Conservation (phyloP, 2,113 vertebrate genomes). For the Labrus mixtus region DNA sequence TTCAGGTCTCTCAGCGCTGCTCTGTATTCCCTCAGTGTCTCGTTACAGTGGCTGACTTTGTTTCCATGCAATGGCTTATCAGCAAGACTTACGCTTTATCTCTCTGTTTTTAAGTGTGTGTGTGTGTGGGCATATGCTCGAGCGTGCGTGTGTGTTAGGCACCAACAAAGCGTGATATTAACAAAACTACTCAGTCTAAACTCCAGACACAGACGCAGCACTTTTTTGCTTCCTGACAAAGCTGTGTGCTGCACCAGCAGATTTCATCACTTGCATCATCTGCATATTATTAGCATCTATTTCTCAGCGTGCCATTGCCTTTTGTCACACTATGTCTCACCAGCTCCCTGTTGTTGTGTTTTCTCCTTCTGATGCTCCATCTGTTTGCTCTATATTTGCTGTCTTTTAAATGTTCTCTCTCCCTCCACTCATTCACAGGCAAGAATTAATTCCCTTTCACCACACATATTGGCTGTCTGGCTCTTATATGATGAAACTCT, state of each 20-base stretch:
- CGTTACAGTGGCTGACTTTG: constrained; percentile 73
- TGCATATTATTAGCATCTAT: constrained; percentile 61
- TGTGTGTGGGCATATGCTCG: constrained; percentile 28
- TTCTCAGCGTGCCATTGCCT: constrained; percentile 33
- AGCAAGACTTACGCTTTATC: constrained; percentile 58
- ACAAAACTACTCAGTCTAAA: constrained; percentile 54
- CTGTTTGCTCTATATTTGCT: constrained; percentile 22
- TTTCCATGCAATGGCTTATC: constrained; percentile 69
- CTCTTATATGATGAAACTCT: constrained; percentile 58
- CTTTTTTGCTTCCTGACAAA: constrained; percentile 44
- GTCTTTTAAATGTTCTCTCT: constrained; percentile 15
- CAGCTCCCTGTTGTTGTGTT: constrained; percentile 26
- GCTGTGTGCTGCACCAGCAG: constrained; percentile 39
- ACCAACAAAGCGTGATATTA: constrained; percentile 65
- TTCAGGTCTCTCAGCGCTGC: constrained; percentile 27
- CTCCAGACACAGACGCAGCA: constrained; percentile 51
- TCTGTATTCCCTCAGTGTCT: constrained; percentile 70
- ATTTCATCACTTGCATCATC: constrained; percentile 69
- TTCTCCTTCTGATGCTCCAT: constrained; percentile 28
- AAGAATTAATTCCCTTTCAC: constrained; percentile 28
- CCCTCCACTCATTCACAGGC: constrained; percentile 7
- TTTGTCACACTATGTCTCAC: constrained; percentile 39
- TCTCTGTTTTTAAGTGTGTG: neutral
- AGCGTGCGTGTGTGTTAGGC: constrained; percentile 15
- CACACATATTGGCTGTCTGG: constrained; percentile 19